Percentiles rank a stretch among this genome's conserved stretches.
phyloP scores from a whole-genome alignment of 23 tunicate genomes.

The Clavelina lepadiformis region DNA sequence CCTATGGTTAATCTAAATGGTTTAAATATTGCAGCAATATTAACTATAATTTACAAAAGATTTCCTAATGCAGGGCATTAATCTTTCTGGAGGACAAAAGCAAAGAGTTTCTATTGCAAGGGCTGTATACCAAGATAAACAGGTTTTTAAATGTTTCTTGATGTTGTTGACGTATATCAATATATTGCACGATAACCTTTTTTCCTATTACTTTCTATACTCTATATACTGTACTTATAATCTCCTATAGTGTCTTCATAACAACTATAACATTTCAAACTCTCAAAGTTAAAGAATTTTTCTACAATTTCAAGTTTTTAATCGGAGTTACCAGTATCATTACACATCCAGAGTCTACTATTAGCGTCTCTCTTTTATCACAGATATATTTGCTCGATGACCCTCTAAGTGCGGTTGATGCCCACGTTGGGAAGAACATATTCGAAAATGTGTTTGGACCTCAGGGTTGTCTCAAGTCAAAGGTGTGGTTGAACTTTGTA shows the following conservation, averaged over 20 bases:
- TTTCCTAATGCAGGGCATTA: constrained; percentile 50
- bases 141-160: too few species aligned
- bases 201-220: too few species aligned
- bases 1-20: too few species aligned
- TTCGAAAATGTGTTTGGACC: constrained; percentile 64
- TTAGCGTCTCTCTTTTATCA: neutral
- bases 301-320: too few species aligned
- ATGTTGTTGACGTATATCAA: too few species aligned
- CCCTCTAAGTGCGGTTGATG: constrained; percentile 62
- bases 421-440: constrained; percentile 54
- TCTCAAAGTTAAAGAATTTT: neutral
- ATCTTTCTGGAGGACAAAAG: constrained; percentile 71
- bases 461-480: constrained; percentile 26
- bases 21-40: too few species aligned
- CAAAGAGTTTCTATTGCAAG: constrained; percentile 70
- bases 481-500: constrained; percentile 13
- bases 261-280: too few species aligned
- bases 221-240: too few species aligned
- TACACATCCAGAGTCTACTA: neutral
- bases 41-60: too few species aligned
- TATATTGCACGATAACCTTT: too few species aligned
- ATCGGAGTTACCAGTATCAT: neutral
- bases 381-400: constrained; percentile 55
- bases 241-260: too few species aligned
- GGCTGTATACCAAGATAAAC: constrained; percentile 67